Evolutionary conservation across 2,888 invertebrate species (phyloP).

Genomic region (Caenorhabditis parvicauda): DNA sequence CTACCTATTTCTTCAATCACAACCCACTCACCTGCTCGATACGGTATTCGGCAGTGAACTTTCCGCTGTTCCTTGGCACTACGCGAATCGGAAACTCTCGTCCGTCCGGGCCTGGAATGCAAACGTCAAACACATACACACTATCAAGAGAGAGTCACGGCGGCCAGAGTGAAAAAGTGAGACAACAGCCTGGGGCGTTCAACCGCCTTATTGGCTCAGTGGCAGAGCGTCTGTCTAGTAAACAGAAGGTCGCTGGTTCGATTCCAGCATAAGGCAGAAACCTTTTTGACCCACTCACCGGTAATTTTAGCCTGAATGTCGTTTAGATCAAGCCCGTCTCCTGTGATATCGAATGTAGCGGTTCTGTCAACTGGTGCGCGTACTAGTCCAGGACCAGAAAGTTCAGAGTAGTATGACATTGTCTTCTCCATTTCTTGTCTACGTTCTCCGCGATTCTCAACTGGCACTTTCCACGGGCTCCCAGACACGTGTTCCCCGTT

Average conservation of each 20-base stretch:
- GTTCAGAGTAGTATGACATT: conserved; percentile 52
- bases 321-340: conserved; percentile 39
- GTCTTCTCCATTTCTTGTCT: conserved; percentile 37
- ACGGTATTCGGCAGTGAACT: conserved; percentile 86
- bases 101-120: conserved; percentile 76
- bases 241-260: conserved; percentile 59
- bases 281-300: background rate
- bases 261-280: conserved; percentile 53
- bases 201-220: conserved; percentile 54
- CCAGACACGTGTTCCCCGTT: conserved; percentile 68
- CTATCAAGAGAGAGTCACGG: background rate
- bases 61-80: conserved; percentile 78
- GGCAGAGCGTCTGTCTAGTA: conserved; percentile 60
- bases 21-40: conserved; percentile 68
- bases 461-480: conserved; percentile 39
- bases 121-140: background rate
- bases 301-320: conserved; percentile 42
- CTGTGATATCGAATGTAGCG: conserved; percentile 42
- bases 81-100: conserved; percentile 79
- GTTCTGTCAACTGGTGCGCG: conserved; percentile 72
- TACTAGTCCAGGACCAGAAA: conserved; percentile 62
- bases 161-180: background rate
- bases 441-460: conserved; percentile 34
- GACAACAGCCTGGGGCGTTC: background rate
- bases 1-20: background rate